Conservation (phyloP, 2,888 invertebrate genomes). For the Chymomyza caudatula region DNA sequence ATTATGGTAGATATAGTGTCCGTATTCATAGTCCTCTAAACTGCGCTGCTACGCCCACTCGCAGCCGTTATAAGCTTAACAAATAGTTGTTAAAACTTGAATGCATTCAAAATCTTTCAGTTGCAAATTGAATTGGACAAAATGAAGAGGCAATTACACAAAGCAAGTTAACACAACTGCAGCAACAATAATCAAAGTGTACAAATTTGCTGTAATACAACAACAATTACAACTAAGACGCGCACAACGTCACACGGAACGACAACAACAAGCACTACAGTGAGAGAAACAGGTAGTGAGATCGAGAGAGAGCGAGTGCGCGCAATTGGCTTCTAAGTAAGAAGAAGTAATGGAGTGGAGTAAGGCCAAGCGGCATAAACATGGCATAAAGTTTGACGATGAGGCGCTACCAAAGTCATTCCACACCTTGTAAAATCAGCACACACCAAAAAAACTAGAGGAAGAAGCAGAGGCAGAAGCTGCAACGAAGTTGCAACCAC, state of each 20-base stretch:
- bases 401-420: conserved; percentile 73
- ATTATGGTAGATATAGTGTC: no score
- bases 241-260: conserved; percentile 50
- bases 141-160: conserved; percentile 69
- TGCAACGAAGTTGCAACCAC: conserved; percentile 5
- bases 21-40: no score
- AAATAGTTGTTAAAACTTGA: not conserved
- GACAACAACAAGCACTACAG: conserved; percentile 22
- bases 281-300: not conserved
- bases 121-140: conserved; percentile 60
- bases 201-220: conserved; percentile 72
- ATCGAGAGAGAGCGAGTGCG: not conserved
- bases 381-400: conserved; percentile 46
- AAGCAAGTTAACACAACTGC: conserved; percentile 33
- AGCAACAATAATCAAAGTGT: conserved; percentile 39
- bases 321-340: not conserved
- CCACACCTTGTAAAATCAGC: conserved; percentile 73
- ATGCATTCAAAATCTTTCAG: not conserved
- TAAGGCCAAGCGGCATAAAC: conserved; percentile 13
- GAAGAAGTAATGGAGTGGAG: not conserved
- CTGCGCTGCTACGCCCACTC: no score
- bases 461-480: conserved; percentile 17
- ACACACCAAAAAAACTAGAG: conserved; percentile 49
- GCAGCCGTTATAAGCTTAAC: no score
- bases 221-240: conserved; percentile 75